Base-by-base conservation (phyloP, 2,113 vertebrate species). In the Shinisaurus crocodilurus region DNA sequence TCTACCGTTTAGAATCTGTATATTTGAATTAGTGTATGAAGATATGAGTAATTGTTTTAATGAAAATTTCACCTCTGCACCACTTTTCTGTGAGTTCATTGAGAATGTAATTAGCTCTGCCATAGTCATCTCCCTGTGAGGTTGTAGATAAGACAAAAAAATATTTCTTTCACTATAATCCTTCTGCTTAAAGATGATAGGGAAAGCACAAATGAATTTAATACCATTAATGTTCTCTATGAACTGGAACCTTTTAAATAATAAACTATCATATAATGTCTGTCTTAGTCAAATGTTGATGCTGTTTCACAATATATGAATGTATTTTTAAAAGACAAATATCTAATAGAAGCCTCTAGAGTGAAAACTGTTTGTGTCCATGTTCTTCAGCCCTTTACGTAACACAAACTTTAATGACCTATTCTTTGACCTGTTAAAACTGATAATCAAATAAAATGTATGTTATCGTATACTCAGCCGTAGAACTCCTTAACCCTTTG, bases 11-110 rank as follows among this genome's bases (percentile, higher is more conserved):
- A 93, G 81, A 63, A 88, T 94, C 92, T 93, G 25, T 93, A 54
- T 63, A 63, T 96, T 72, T 94, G 88, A 95, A 96, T 96, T 96
- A 96, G 85, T 76, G 90, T 92, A 91, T 88, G 85, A 89, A 92
- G 94, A 96, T 96, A 96, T 75, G 72, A 94, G 65, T 96, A 97
- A 97, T 96, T 97, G 92, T 97, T 97, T 96, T 96, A 96, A 95
- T 93, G 93, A 96, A 96, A 95, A 95, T 96, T 96, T 96, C 91
- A 96, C 95, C 93, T 96, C 92, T 94, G 90, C 70, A 95, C 88
- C 79, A 91, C 77, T 94, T 92, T 95, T 63, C 88, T 94, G 88
- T 93, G 84, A 94, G 89, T 96, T 96, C 86, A 91, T 90, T 96
- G 91, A 96, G 93, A 96, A 95, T 94, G 91, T 96, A 97, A 92